Evolutionary conservation across 2,888 invertebrate species (phyloP).

Genomic region (Conops quadrifasciatus): DNA sequence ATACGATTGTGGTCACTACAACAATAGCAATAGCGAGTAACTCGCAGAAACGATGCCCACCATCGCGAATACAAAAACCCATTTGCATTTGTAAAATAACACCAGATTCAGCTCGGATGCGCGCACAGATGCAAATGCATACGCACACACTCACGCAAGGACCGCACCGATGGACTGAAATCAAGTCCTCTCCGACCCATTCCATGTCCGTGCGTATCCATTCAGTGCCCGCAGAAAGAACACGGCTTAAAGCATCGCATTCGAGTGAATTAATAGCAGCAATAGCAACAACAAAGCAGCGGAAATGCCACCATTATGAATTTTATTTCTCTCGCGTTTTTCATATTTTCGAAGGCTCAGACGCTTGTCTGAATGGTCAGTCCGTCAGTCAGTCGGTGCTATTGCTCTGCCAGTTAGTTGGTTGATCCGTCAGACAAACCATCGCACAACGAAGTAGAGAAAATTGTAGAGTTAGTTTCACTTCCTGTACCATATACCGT

Average conservation of each 20-base stretch:
- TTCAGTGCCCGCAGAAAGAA: too few relatives aligned
- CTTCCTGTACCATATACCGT: constrained; percentile 21
- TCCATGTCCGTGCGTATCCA: neutral
- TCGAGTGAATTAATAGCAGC: constrained; percentile 16
- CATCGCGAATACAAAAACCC: constrained; percentile 21
- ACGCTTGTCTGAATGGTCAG: neutral
- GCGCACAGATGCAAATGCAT: neutral
- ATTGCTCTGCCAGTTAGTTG: neutral
- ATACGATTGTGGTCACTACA: constrained; percentile 10
- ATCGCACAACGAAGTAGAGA: too few relatives aligned
- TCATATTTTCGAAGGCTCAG: neutral
- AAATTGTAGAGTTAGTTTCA: neutral
- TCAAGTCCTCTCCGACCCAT: neutral
- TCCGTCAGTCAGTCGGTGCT: neutral
- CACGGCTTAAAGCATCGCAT: too few relatives aligned
- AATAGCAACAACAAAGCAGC: constrained; percentile 7
- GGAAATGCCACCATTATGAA: constrained; percentile 29
- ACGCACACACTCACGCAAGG: neutral
- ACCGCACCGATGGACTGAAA: neutral
- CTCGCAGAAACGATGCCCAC: neutral
- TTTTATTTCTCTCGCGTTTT: neutral
- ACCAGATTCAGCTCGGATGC: constrained; percentile 1
- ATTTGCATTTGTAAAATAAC: constrained; percentile 26
- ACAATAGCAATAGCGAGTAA: constrained; percentile 10
- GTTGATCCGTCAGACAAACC: neutral